Evolutionary conservation across 2,888 invertebrate species (phyloP).

Genomic region (Drosophila formosana): DNA sequence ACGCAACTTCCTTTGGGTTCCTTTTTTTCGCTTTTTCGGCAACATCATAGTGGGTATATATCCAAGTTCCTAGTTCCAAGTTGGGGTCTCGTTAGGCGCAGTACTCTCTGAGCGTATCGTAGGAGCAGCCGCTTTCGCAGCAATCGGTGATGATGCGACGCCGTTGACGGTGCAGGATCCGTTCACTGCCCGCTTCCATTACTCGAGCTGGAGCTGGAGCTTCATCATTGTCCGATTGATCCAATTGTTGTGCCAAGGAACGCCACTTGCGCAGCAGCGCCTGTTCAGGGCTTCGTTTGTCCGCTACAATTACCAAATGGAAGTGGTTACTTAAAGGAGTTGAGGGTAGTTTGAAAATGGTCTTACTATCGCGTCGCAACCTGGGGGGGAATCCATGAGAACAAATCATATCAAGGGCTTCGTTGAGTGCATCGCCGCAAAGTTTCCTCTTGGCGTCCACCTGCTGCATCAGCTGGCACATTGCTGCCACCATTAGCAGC

Average conservation of each 20-base stretch:
- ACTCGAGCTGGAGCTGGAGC: neutral
- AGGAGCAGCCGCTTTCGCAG: slow-evolving; percentile 69
- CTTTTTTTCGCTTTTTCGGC: neutral
- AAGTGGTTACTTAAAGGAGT: neutral
- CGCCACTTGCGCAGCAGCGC: slow-evolving; percentile 44
- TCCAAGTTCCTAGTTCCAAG: no score
- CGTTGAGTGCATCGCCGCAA: slow-evolving; percentile 69
- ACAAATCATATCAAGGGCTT: slow-evolving; percentile 70
- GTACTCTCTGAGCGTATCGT: slow-evolving; percentile 66
- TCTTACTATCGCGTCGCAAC: slow-evolving; percentile 70
- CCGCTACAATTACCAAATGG: slow-evolving; percentile 40
- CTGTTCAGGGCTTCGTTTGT: slow-evolving; percentile 35
- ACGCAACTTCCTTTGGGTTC: slow-evolving; percentile 21
- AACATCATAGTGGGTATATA: neutral
- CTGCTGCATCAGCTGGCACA: slow-evolving; percentile 53
- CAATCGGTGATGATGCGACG: slow-evolving; percentile 67
- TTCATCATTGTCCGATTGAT: slow-evolving; percentile 11
- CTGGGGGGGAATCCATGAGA: slow-evolving; percentile 64
- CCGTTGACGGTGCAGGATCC: slow-evolving; percentile 53
- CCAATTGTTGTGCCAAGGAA: slow-evolving; percentile 35
- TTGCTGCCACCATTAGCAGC: slow-evolving; percentile 54
- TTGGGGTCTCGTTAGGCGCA: slow-evolving; percentile 50
- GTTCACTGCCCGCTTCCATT: neutral
- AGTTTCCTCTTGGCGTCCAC: slow-evolving; percentile 60
- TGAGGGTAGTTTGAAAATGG: neutral